Percentiles rank a stretch among this genome's conserved stretches.
These are phyloP conservation scores for Umimayanthus chanpuru DNA, from an alignment of 92 coral and sea anemone species.

Conservation along the genomic window DNA sequence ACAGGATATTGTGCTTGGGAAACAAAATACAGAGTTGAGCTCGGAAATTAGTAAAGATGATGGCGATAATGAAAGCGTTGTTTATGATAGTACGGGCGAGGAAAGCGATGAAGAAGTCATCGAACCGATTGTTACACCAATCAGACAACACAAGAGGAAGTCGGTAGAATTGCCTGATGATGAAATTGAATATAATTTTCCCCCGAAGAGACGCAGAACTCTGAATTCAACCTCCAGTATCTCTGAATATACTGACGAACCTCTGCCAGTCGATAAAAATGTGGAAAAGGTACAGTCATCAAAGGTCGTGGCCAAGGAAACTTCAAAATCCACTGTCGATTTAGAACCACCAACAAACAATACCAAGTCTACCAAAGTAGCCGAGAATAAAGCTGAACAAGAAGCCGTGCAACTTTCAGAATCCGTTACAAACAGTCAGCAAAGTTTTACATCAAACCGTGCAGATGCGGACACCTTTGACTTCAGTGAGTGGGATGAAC, in stretches of 20 bases:
- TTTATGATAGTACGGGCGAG: slow-evolving; percentile 43
- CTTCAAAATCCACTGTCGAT: neutral
- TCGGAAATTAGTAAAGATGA: neutral
- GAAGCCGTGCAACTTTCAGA: neutral
- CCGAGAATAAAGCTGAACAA: neutral
- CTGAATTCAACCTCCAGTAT: slow-evolving; percentile 8
- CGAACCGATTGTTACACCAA: slow-evolving; percentile 31
- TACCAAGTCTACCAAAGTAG: neutral
- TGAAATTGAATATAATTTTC: slow-evolving; percentile 9
- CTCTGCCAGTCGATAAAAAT: neutral
- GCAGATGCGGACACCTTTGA: slow-evolving; percentile 20
- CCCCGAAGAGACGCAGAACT: slow-evolving; percentile 35
- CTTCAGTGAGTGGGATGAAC: slow-evolving; percentile 15
- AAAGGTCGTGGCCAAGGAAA: neutral
- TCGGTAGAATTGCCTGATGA: slow-evolving; percentile 26
- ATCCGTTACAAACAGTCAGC: neutral
- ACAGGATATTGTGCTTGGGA: neutral
- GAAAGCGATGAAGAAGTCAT: slow-evolving; percentile 22
- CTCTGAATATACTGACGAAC: slow-evolving; percentile 19
- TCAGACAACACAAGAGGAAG: slow-evolving; percentile 31
- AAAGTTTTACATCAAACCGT: neutral
- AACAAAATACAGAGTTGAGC: neutral
- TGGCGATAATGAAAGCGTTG: slow-evolving; percentile 22
- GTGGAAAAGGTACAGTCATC: neutral
- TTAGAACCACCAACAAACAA: neutral